Percentiles rank a stretch among this genome's conserved stretches.
phyloP scores from a whole-genome alignment of 2,888 invertebrate species.

The Galeruca laticollis region DNA sequence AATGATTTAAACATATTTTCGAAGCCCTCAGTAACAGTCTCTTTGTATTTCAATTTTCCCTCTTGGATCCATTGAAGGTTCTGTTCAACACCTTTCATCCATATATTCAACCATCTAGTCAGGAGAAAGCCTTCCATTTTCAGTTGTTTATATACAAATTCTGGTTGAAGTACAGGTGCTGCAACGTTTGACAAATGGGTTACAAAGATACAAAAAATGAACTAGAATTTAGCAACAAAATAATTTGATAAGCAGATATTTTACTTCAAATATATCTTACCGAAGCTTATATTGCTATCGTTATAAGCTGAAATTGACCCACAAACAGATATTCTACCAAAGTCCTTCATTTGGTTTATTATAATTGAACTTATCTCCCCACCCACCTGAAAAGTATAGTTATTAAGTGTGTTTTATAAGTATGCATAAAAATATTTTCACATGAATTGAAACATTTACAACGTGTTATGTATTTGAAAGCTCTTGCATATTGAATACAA shows the following conservation, averaged over 20 bases:
- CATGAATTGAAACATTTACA: too few relatives aligned
- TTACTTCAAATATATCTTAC: neutral
- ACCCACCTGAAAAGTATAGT: slow-evolving; percentile 73
- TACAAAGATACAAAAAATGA: too few relatives aligned
- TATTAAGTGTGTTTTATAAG: too few relatives aligned
- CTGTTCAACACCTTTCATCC: too few relatives aligned
- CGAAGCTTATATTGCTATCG: slow-evolving; percentile 51
- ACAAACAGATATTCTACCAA: slow-evolving; percentile 76
- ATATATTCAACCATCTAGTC: slow-evolving; percentile 75
- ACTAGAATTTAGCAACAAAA: neutral
- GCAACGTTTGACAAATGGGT: slow-evolving; percentile 35
- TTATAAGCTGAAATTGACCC: slow-evolving; percentile 81
- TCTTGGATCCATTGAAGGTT: slow-evolving; percentile 75
- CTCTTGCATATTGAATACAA: too few relatives aligned
- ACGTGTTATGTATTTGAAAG: too few relatives aligned
- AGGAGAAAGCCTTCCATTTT: slow-evolving; percentile 57
- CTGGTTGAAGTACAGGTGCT: slow-evolving; percentile 44
- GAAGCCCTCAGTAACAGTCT: slow-evolving; percentile 75
- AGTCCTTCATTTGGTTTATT: slow-evolving; percentile 73
- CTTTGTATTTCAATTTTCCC: slow-evolving; percentile 78
- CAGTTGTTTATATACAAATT: slow-evolving; percentile 50
- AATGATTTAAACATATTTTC: slow-evolving; percentile 65
- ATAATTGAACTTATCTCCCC: slow-evolving; percentile 76
- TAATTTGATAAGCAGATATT: neutral
- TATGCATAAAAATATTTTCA: too few relatives aligned